A percentile compares a stretch with the other conserved stretches of the same genome.
phyloP scores from a whole-genome alignment of 2,888 invertebrate species.

The Drosophila picticornis region DNA sequence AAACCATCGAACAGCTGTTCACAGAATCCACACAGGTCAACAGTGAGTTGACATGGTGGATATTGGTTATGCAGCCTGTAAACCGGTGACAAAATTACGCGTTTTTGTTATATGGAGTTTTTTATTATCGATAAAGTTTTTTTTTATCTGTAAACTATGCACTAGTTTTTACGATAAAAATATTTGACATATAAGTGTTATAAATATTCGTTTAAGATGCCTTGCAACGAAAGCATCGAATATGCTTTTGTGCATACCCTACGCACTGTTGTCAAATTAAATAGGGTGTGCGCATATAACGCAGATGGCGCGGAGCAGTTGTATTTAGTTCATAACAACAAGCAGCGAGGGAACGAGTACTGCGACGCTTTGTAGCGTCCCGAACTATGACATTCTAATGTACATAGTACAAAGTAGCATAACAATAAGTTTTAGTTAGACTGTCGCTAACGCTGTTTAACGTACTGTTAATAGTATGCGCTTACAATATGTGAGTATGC shows the following conservation, averaged over 20 bases:
- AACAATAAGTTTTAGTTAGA: constrained; percentile 32
- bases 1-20: neutral
- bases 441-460: constrained; percentile 4
- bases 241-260: neutral
- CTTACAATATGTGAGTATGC: constrained; percentile 44
- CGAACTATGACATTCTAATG: constrained; percentile 17
- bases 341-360: constrained; percentile 19
- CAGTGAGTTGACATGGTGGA: neutral
- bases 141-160: neutral
- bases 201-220: neutral
- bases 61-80: neutral
- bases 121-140: neutral
- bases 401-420: constrained; percentile 40
- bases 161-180: neutral
- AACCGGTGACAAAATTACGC: neutral
- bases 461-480: neutral
- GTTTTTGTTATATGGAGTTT: neutral
- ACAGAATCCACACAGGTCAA: neutral
- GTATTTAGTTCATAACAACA: constrained; percentile 34
- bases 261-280: neutral
- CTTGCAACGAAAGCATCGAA: neutral
- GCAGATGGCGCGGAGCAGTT: constrained; percentile 43
- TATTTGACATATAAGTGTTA: neutral
- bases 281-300: constrained; percentile 5
- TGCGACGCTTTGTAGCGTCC: constrained; percentile 26